Conservation (phyloP, 2,888 invertebrate genomes). For the Drosophila flavopinicola region DNA sequence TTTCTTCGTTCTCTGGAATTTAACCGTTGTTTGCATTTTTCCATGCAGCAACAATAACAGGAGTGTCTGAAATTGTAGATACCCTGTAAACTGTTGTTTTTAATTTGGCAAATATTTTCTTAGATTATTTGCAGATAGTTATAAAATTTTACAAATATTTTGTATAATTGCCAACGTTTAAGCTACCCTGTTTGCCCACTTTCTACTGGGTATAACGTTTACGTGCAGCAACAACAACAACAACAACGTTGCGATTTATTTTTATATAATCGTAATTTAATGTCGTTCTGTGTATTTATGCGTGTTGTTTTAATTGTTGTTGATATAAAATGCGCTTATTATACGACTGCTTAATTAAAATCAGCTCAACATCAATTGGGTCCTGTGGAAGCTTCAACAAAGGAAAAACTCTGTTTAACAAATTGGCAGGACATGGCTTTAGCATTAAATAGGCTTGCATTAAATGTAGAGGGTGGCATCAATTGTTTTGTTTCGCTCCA, state of each 20-base stretch:
- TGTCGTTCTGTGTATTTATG: conserved; percentile 45
- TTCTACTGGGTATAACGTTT: background rate
- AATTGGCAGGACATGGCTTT: background rate
- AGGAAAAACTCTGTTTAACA: background rate
- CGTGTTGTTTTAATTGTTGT: conserved; percentile 71
- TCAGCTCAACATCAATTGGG: conserved; percentile 46
- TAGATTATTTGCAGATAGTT: too few relatives aligned
- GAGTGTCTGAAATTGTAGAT: background rate
- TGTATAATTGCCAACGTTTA: fast-evolving
- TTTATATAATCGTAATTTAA: conserved; percentile 64
- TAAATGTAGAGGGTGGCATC: background rate
- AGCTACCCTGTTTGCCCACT: background rate
- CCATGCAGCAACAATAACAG: conserved; percentile 7
- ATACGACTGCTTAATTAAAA: conserved; percentile 72
- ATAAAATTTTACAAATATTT: too few relatives aligned
- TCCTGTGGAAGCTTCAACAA: background rate
- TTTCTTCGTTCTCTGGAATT: conserved; percentile 37
- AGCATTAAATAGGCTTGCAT: background rate
- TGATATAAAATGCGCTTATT: conserved; percentile 62
- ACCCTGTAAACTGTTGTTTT: too few relatives aligned
- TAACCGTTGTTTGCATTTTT: conserved; percentile 22
- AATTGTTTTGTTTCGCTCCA: conserved; percentile 18
- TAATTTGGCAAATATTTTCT: too few relatives aligned
- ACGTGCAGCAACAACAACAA: conserved; percentile 14
- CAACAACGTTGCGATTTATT: conserved; percentile 26